Conservation (phyloP, 2,113 vertebrate genomes). For the Melanocharis versteri region DNA sequence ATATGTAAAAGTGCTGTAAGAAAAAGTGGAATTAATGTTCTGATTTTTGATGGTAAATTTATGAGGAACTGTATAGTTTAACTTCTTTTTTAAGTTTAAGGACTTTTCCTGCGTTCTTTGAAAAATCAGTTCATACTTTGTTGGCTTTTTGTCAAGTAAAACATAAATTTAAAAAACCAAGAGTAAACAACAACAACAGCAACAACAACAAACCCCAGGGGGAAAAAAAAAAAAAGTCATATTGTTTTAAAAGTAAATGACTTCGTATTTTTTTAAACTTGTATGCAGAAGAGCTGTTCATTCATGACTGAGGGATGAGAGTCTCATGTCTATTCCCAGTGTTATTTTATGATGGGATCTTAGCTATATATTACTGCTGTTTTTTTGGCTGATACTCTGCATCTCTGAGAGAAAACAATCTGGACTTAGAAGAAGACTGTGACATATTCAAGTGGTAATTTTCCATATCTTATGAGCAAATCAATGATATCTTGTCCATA, state of each 20-base stretch:
- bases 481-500: not conserved
- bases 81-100: not conserved
- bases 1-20: not conserved
- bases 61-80: not conserved
- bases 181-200: not conserved
- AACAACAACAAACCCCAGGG: not conserved
- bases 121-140: not conserved
- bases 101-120: not conserved
- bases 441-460: not conserved
- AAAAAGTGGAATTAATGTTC: not conserved
- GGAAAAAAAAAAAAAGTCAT: not conserved
- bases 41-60: not conserved
- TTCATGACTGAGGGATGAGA: not conserved
- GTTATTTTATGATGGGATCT: not conserved
- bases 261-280: not conserved
- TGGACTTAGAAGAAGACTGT: not conserved
- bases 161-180: not conserved
- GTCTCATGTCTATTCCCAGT: fast-evolving
- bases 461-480: not conserved
- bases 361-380: fast-evolving
- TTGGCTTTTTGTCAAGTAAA: not conserved
- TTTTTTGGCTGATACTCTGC: not conserved
- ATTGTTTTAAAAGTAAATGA: not conserved
- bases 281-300: not conserved
- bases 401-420: not conserved